Conservation (phyloP, 2,797 vertebrate genomes). For the Eleutherodactylus coqui region DNA sequence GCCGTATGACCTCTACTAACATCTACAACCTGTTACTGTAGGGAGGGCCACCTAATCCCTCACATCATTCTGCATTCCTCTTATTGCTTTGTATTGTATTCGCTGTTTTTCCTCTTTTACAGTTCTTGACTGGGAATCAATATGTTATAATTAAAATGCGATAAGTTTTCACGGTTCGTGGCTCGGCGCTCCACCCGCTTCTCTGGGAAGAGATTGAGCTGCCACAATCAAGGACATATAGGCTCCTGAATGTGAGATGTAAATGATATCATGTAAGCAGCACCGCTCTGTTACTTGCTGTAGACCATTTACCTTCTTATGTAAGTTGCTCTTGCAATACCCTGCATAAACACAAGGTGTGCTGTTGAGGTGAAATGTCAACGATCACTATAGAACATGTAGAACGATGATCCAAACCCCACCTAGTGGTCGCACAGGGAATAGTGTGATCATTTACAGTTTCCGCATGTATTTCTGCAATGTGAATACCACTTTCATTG, state of each 20-base stretch:
- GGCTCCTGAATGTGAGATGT: too few species aligned
- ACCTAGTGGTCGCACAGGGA: too few species aligned
- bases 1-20: too few species aligned
- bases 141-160: constrained; percentile 19
- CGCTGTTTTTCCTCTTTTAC: not conserved
- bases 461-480: too few species aligned
- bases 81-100: not conserved
- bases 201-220: not conserved
- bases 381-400: not conserved
- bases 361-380: not conserved
- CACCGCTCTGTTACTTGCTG: not conserved
- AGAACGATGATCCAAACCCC: too few species aligned
- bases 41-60: not conserved
- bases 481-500: too few species aligned
- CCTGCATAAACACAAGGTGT: not conserved
- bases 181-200: not conserved
- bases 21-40: not conserved
- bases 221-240: not conserved
- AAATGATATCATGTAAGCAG: too few species aligned
- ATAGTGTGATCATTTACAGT: too few species aligned
- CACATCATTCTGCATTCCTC: not conserved
- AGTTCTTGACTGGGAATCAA: constrained; percentile 1
- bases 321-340: not conserved
- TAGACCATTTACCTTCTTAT: not conserved
- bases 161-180: not conserved